Evolutionary conservation across 53 echinoderm and acorn worm genomes (phyloP).

Genomic region (Hippasteria phrygiana): DNA sequence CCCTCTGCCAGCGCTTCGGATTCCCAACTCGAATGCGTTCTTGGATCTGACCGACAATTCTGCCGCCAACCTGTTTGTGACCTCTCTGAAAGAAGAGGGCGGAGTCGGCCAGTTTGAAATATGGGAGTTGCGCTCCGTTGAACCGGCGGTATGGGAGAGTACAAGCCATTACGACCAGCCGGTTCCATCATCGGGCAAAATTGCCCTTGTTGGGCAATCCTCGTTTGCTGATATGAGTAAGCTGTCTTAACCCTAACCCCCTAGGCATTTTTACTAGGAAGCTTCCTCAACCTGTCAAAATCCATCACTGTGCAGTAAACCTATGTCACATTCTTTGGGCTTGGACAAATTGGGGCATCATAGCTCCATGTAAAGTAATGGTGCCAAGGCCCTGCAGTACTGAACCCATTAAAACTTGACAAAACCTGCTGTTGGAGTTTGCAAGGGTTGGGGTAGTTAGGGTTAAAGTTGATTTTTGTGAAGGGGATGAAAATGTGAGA

Average conservation of each 20-base stretch:
- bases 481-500: too few species aligned
- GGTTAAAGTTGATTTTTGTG: background rate
- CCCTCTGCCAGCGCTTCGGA: conserved; percentile 41
- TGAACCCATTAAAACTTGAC: too few species aligned
- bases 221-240: conserved; percentile 91
- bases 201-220: conserved; percentile 78
- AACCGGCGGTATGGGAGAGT: conserved; percentile 20
- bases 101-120: conserved; percentile 59
- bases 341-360: too few species aligned
- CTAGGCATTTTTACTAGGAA: too few species aligned
- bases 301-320: too few species aligned
- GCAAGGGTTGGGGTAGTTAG: too few species aligned
- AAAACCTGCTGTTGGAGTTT: too few species aligned
- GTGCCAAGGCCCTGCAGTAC: too few species aligned
- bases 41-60: conserved; percentile 75
- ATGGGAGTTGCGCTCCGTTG: background rate
- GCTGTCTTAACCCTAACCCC: too few species aligned
- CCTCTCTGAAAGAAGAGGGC: conserved; percentile 7
- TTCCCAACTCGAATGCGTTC: conserved; percentile 85
- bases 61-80: conserved; percentile 79
- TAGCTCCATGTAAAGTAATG: too few species aligned
- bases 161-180: conserved; percentile 1
- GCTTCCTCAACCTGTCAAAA: too few species aligned
- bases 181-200: background rate
- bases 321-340: too few species aligned